Percentiles rank a stretch among this genome's conserved stretches.
These are phyloP conservation scores for Paraescarpia echinospica DNA, from an alignment of 1,140 invertebrate species.

Conservation along the genomic window DNA sequence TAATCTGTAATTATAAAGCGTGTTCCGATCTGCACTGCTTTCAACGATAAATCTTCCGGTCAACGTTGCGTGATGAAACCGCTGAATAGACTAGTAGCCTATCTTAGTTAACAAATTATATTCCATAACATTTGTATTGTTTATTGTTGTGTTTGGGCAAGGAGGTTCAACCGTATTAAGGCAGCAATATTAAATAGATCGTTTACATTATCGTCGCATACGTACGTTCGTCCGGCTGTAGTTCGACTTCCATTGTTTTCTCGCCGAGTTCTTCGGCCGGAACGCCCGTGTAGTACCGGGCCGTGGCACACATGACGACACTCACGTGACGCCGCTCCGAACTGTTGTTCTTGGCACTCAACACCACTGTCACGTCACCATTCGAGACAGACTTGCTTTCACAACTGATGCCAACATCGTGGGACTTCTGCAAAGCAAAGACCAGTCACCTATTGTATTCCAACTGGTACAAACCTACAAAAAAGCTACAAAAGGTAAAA, in stretches of 20 bases:
- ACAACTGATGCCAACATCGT: constrained; percentile 15
- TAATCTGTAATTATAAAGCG: no score
- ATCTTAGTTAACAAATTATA: no score
- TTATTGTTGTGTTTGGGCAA: no score
- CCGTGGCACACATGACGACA: constrained; percentile 9
- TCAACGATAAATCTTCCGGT: no score
- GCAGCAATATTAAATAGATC: no score
- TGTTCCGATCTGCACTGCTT: no score
- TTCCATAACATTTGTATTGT: neutral
- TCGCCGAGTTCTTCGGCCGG: constrained; percentile 8
- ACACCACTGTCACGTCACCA: constrained; percentile 1
- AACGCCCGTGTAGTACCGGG: constrained; percentile 24
- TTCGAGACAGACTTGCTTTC: neutral
- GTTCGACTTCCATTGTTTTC: neutral
- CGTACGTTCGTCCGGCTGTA: constrained; percentile 9
- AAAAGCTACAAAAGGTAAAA: neutral
- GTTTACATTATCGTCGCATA: neutral
- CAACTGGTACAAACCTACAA: neutral
- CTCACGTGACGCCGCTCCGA: neutral
- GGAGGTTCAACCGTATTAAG: no score
- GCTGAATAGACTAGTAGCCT: no score
- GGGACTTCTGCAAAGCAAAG: neutral
- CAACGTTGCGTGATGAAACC: no score
- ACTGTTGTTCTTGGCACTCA: constrained; percentile 5
- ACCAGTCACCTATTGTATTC: neutral